A percentile compares a stretch with the other conserved stretches of the same genome.
These are phyloP conservation scores for Apostichopus leukothele DNA, from an alignment of 53 echinoderm and acorn worm genomes.

Conservation along the genomic window DNA sequence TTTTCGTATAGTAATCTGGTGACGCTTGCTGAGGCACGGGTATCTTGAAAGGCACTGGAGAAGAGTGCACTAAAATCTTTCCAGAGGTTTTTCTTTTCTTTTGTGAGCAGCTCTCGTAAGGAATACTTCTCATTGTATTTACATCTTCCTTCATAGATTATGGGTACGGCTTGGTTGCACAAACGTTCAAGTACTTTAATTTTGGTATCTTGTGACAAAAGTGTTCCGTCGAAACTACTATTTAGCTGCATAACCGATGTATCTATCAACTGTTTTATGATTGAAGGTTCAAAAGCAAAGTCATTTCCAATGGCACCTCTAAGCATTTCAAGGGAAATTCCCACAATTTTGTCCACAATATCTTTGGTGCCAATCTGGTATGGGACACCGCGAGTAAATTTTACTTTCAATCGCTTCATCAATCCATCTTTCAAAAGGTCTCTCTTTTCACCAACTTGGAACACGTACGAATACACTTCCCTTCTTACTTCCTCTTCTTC, in stretches of 20 bases:
- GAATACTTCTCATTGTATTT: slow-evolving; percentile 15
- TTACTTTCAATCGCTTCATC: not conserved
- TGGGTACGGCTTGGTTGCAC: slow-evolving; percentile 29
- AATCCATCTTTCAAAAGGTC: slow-evolving; percentile 24
- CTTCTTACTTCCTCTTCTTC: slow-evolving; percentile 3
- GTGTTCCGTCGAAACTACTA: not conserved
- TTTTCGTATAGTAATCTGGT: not conserved
- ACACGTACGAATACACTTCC: slow-evolving; percentile 15
- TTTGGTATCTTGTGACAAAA: slow-evolving; percentile 26
- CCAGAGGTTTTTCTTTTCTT: slow-evolving; percentile 3
- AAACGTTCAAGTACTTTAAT: not conserved
- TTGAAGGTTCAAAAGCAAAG: slow-evolving; percentile 33
- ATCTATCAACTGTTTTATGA: slow-evolving; percentile 34
- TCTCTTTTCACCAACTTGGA: slow-evolving; percentile 15
- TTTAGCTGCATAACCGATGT: slow-evolving; percentile 2
- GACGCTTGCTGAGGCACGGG: slow-evolving; percentile 2
- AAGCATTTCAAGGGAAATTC: not conserved
- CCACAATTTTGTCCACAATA: not conserved
- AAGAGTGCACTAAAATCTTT: slow-evolving; percentile 34
- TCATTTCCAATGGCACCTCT: slow-evolving; percentile 6
- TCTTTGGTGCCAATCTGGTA: not conserved
- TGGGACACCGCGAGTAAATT: not conserved
- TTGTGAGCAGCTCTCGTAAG: slow-evolving; percentile 3
- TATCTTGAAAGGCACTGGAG: slow-evolving; percentile 28
- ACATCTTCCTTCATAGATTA: slow-evolving; percentile 5